Evolutionary conservation across 2,113 vertebrate genomes (phyloP).

Genomic region (Smithornis capensis): DNA sequence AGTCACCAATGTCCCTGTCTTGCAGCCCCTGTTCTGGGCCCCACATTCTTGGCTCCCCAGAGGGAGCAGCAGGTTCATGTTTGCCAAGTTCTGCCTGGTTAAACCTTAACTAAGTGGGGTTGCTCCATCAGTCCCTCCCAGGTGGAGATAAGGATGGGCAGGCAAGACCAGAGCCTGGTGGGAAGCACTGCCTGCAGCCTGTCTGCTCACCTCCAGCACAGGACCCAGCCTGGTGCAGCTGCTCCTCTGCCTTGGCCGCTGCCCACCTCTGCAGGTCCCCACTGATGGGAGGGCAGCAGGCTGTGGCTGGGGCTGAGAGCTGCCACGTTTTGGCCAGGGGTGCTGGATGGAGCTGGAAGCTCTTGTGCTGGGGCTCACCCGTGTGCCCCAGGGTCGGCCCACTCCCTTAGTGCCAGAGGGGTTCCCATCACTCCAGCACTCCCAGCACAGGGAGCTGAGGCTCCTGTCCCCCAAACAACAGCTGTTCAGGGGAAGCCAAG

Average conservation of each 20-base stretch:
- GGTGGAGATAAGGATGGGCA: background rate
- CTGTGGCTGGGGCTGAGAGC: background rate
- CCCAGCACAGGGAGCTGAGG: background rate
- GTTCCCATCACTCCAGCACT: background rate
- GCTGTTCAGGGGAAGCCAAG: constrained; percentile 47
- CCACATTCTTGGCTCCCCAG: background rate
- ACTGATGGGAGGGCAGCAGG: accelerated
- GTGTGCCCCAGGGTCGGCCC: background rate
- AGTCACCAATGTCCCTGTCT: background rate
- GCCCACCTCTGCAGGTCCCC: accelerated
- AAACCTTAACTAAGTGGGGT: constrained; percentile 17
- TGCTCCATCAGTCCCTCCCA: background rate
- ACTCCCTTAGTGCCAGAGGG: accelerated
- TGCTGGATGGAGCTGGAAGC: background rate
- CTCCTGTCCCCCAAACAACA: background rate
- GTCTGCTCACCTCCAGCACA: accelerated
- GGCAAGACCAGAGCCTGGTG: background rate
- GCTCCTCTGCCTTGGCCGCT: background rate
- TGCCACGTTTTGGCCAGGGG: accelerated
- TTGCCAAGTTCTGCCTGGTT: constrained; percentile 53
- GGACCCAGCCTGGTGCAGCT: background rate
- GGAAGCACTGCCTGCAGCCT: accelerated
- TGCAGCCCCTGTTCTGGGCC: background rate
- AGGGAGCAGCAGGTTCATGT: constrained; percentile 33
- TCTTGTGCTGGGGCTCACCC: background rate